These are phyloP conservation scores for Chrysolina americana DNA, from an alignment of 2,888 invertebrate species.

Conservation along the genomic window DNA sequence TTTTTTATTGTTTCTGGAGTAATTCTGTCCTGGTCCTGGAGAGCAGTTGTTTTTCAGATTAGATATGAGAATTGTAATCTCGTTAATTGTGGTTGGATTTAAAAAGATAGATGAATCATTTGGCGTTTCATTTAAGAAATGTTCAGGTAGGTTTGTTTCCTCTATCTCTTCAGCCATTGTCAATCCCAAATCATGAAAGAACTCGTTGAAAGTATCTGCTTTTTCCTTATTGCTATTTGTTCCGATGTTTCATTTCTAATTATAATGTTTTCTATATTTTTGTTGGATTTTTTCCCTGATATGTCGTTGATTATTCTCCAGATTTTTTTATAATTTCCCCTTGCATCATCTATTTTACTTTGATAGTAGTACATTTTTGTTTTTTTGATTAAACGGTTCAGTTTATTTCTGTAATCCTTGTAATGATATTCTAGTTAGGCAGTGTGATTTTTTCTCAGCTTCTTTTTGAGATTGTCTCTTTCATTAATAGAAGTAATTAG, in stretches of 20 bases:
- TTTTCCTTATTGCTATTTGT: background rate
- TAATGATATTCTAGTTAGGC: conserved; percentile 24
- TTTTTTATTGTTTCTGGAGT: background rate
- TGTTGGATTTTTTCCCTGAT: conserved; percentile 10
- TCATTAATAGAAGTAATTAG: conserved; percentile 25
- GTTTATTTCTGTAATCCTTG: conserved; percentile 22
- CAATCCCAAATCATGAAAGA: background rate
- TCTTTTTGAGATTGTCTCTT: conserved; percentile 27
- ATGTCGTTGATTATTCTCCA: conserved; percentile 22
- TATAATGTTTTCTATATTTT: conserved; percentile 24
- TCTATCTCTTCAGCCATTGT: conserved; percentile 2
- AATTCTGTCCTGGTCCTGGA: conserved; percentile 13
- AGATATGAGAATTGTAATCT: conserved; percentile 24
- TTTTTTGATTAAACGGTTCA: conserved; percentile 22
- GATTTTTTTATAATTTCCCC: conserved; percentile 22
- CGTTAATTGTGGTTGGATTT: conserved; percentile 15
- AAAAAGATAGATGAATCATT: conserved; percentile 10
- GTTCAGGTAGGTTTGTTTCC: conserved; percentile 14
- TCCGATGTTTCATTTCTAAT: conserved; percentile 8
- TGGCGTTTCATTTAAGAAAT: conserved; percentile 6
- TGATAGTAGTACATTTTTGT: conserved; percentile 20
- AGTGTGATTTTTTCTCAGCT: conserved; percentile 4
- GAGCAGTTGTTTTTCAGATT: conserved; percentile 7
- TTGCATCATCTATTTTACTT: conserved; percentile 25
- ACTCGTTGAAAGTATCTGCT: conserved; percentile 16